Evolutionary conservation across 1,140 invertebrate species (phyloP), one percentile per base, ranked within the genome.

Genomic region (Mya arenaria): DNA sequence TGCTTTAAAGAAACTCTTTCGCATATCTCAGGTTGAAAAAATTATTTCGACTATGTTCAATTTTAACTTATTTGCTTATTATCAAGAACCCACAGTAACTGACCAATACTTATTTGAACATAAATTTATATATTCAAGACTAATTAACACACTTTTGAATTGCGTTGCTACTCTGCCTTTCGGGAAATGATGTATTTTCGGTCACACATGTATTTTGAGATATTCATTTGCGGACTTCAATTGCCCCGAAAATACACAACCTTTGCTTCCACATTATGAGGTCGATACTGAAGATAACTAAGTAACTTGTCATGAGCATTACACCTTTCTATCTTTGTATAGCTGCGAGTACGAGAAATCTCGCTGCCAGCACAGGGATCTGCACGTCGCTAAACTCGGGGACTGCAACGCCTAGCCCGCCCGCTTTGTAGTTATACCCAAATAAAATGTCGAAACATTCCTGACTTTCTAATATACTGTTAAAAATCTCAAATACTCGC

Each of bases 301-400:
- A 3, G 2, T 52, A 23, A 4, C 1, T 52, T 52, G n/a, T n/a
- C n/a, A n/a, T n/a, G n/a, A n/a, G 4, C 17, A 56, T 56, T 4
- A 23, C 4, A 34, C 36, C 30, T 65, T 28, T 34, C 13, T 34
- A 5, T 55, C 52, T 56, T n/a, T 17, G 41, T 62, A 62, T 41
- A 63, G 73, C n/a, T 75, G 73, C 13, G 56, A 75, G 39, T 63
- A 75, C 17, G 73, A 63, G 37, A 75, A 75, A 63, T n/a, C 36
- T 0, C 62, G 60, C 34, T 75, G 73, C 32, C 41, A 19, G 8
- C 73, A 75, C 37, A 75, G 73, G 30, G 56, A 62, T 34, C 58
- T 75, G 0, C 73, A 75, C 30, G 73, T 75, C 1, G 73, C 56
- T 19, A 75, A 63, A 32, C 39, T 75, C 4, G 72, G 73, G 0